These are phyloP conservation scores for Eueremaeus valkanovi DNA, from an alignment of 2,888 invertebrate species.

Conservation along the genomic window DNA sequence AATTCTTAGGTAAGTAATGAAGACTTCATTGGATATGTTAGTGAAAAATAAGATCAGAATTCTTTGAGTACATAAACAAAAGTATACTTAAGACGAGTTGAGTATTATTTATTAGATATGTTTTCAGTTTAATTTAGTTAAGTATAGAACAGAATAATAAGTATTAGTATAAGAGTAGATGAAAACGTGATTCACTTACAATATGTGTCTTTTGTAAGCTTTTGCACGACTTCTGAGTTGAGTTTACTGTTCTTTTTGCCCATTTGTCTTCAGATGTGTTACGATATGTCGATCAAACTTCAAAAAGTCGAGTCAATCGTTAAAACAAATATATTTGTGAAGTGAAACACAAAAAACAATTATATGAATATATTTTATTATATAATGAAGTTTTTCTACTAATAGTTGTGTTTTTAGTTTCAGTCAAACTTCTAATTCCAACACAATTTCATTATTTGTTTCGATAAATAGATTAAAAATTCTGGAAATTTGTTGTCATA, in stretches of 20 bases:
- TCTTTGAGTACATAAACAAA: not conserved
- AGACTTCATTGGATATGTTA: not conserved
- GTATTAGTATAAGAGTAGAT: not conserved
- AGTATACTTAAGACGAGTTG: conserved; percentile 3
- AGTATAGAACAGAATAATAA: conserved; percentile 7
- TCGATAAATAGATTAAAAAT: not conserved
- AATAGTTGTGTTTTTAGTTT: not conserved
- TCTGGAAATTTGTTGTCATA: not conserved
- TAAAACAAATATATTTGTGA: not conserved
- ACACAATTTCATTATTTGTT: not conserved
- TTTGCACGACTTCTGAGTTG: conserved; percentile 89
- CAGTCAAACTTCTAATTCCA: not conserved
- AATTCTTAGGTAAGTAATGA: too few species aligned
- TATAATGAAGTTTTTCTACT: not conserved
- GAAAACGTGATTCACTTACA: conserved; percentile 58
- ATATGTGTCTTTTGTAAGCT: conserved; percentile 85
- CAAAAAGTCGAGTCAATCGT: not conserved
- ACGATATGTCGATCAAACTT: not conserved
- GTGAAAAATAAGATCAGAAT: not conserved
- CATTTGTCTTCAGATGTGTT: conserved; percentile 58
- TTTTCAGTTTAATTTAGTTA: conserved; percentile 34
- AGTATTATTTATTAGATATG: conserved; percentile 2
- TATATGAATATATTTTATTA: not conserved
- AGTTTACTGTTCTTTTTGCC: conserved; percentile 94
- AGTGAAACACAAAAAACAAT: not conserved